Evolutionary conservation across 2,113 vertebrate genomes (phyloP).

Genomic region (Copsychus sechellarum): DNA sequence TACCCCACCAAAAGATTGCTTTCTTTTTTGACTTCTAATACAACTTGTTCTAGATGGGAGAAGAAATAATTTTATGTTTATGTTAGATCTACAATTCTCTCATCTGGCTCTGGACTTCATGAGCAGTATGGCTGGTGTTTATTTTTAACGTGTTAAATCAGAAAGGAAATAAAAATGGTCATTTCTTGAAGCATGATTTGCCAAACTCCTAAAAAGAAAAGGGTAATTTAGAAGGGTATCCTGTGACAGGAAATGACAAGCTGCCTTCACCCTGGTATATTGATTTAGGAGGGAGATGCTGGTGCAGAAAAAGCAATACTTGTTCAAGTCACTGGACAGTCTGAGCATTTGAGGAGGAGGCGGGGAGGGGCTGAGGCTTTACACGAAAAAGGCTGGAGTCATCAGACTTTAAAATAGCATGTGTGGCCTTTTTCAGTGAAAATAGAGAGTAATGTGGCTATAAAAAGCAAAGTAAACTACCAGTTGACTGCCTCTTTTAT

Average conservation of each 20-base stretch:
- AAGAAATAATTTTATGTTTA: background rate
- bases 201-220: constrained; percentile 19
- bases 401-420: constrained; percentile 78
- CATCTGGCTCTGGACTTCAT: background rate
- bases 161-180: constrained; percentile 35
- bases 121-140: constrained; percentile 18
- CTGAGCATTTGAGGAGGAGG: constrained; percentile 61
- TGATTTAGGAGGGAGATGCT: constrained; percentile 54
- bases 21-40: background rate
- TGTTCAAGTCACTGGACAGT: constrained; percentile 67
- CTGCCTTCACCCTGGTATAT: constrained; percentile 29
- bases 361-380: constrained; percentile 64
- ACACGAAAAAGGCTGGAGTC: constrained; percentile 70
- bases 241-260: constrained; percentile 68
- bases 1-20: background rate
- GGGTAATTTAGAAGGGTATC: constrained; percentile 51
- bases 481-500: constrained; percentile 65
- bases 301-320: constrained; percentile 72
- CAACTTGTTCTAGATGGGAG: background rate
- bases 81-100: background rate
- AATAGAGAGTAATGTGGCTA: constrained; percentile 43
- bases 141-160: constrained; percentile 53
- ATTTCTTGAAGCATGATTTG: constrained; percentile 18
- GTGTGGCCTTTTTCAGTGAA: constrained; percentile 59
- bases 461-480: constrained; percentile 67